phyloP scores from a whole-genome alignment of 2,888 invertebrate species.

The Exephanes ischioxanthus region DNA sequence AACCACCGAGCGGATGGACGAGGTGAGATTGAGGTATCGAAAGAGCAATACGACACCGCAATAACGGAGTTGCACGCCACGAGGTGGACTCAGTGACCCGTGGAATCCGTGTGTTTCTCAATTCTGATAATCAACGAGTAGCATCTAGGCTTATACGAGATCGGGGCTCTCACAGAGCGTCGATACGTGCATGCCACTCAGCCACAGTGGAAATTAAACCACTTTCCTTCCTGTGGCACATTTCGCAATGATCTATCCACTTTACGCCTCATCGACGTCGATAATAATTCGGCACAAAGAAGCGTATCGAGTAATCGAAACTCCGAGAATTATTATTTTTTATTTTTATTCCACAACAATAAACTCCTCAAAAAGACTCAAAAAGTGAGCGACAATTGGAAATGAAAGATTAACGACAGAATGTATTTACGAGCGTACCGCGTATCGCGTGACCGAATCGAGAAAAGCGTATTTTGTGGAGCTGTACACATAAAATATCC shows the following conservation, averaged over 20 bases:
- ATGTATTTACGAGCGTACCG: not conserved
- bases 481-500: not conserved
- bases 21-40: conserved; percentile 40
- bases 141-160: conserved; percentile 9
- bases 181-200: conserved; percentile 9
- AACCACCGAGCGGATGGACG: conserved; percentile 52
- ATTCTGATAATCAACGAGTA: conserved; percentile 61
- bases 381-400: not conserved
- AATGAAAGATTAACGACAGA: not conserved
- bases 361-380: not conserved
- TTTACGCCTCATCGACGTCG: not conserved
- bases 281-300: not conserved
- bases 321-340: not conserved
- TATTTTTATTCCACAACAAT: not conserved
- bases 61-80: conserved; percentile 28
- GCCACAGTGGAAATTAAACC: not conserved
- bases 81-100: conserved; percentile 31
- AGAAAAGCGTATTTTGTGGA: not conserved
- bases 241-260: not conserved
- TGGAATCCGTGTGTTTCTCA: conserved; percentile 57
- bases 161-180: not conserved
- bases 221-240: not conserved
- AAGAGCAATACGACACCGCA: conserved; percentile 31
- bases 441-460: not conserved
- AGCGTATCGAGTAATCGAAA: not conserved